Percentiles rank a stretch among this genome's conserved stretches.
Conservation (phyloP, 1,140 invertebrate genomes). For the Bombus superbus region DNA sequence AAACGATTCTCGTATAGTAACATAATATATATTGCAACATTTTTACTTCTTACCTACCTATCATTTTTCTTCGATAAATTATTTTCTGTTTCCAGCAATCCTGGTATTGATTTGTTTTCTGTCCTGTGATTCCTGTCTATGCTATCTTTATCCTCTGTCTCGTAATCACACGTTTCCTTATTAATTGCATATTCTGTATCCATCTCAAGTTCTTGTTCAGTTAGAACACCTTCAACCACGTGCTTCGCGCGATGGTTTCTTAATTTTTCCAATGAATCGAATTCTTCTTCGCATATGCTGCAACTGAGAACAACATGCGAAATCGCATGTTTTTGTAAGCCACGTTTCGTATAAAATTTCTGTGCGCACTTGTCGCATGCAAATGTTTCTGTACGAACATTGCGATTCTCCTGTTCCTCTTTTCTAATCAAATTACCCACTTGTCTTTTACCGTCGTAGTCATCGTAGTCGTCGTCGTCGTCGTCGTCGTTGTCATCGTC, state of each 20-base stretch:
- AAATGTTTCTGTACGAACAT: constrained; percentile 28
- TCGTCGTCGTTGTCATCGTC: not conserved
- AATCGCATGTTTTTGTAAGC: constrained; percentile 64
- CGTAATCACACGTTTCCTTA: not conserved
- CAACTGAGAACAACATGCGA: constrained; percentile 70
- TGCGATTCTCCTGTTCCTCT: not conserved
- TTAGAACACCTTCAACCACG: constrained; percentile 75
- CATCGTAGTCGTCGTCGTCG: not conserved
- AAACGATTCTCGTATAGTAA: not conserved
- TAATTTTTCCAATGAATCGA: constrained; percentile 73
- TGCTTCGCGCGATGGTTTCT: constrained; percentile 75
- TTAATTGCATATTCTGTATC: constrained; percentile 45
- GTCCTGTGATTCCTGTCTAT: constrained; percentile 1
- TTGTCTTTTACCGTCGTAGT: constrained; percentile 34
- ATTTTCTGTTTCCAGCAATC: constrained; percentile 25
- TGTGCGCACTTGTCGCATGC: constrained; percentile 70
- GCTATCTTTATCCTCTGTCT: constrained; percentile 4
- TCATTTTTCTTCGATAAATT: constrained; percentile 33
- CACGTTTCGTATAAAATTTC: constrained; percentile 67
- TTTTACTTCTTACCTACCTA: constrained; percentile 29
- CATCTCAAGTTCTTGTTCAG: constrained; percentile 74
- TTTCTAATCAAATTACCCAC: constrained; percentile 24
- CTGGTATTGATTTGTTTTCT: not conserved
- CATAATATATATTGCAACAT: not conserved
- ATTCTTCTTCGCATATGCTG: constrained; percentile 74